Conservation (phyloP, 2,113 vertebrate species). For the Miniopterus natalensis region DNA sequence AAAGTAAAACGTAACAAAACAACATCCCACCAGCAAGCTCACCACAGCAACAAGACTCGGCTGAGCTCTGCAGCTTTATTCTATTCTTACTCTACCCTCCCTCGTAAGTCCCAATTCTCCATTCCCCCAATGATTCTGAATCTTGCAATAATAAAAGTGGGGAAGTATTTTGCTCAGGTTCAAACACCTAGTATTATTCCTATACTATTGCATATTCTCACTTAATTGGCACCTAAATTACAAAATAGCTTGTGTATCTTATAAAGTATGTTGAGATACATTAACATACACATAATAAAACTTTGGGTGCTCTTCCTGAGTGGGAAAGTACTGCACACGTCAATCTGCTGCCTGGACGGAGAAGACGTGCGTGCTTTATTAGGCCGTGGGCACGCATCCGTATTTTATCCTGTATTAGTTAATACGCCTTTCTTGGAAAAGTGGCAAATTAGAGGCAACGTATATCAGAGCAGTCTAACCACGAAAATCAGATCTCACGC, state of each 20-base stretch:
- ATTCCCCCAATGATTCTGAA: slow-evolving; percentile 26
- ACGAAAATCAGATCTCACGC: background rate
- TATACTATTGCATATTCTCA: slow-evolving; percentile 49
- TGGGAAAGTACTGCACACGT: background rate
- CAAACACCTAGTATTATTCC: slow-evolving; percentile 44
- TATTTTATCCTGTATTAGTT: background rate
- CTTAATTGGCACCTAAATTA: slow-evolving; percentile 55
- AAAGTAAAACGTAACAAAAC: background rate
- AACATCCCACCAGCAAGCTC: background rate
- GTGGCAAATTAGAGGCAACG: background rate
- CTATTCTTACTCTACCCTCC: background rate
- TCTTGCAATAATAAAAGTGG: background rate
- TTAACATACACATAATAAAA: background rate
- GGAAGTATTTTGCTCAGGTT: slow-evolving; percentile 41
- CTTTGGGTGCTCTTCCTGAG: background rate
- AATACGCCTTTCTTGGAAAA: slow-evolving; percentile 42
- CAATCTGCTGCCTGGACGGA: slow-evolving; percentile 7
- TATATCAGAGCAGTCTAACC: background rate
- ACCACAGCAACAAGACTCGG: background rate
- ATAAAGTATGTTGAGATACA: background rate
- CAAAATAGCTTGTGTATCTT: background rate
- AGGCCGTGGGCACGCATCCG: background rate
- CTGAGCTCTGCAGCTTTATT: background rate
- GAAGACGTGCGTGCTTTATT: background rate
- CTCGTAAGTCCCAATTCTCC: background rate